phyloP scores from a whole-genome alignment of 2,113 vertebrate species.

The Desmodus rotundus region DNA sequence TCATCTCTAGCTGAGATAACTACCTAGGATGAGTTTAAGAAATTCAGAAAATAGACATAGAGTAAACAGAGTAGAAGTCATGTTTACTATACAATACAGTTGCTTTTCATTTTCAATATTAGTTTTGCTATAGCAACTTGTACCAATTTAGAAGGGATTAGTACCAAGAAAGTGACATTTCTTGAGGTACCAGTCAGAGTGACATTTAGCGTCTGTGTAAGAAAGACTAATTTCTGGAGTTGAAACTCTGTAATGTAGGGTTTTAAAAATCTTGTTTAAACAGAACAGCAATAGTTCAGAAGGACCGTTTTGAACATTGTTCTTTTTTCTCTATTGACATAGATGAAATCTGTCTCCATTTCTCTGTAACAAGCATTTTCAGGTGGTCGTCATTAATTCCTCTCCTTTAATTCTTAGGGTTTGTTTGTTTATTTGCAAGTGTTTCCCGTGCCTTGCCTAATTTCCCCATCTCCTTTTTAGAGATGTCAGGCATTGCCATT shows the following conservation, averaged over 20 bases:
- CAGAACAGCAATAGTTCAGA: neutral
- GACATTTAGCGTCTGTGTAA: neutral
- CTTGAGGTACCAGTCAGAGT: neutral
- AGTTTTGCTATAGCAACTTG: neutral
- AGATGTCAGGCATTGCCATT: neutral
- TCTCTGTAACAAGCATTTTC: neutral
- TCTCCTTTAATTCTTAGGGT: neutral
- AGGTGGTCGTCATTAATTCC: neutral
- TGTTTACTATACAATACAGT: neutral
- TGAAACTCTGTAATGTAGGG: neutral
- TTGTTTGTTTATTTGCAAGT: constrained; percentile 28
- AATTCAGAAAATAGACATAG: neutral
- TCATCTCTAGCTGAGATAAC: neutral
- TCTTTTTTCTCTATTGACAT: neutral
- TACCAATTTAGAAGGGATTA: neutral
- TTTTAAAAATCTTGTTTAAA: constrained; percentile 10
- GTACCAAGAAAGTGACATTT: neutral
- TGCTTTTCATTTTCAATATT: neutral
- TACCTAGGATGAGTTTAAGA: constrained; percentile 4
- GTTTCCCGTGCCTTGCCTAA: neutral
- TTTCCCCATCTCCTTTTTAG: neutral
- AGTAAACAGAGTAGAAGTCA: neutral
- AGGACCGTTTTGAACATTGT: neutral
- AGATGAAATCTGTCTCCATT: neutral
- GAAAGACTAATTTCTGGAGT: constrained; percentile 18